A percentile compares a stretch with the other conserved stretches of the same genome.
Evolutionary conservation across 2,797 vertebrate genomes (phyloP).

Genomic region (Bovichtus variegatus): DNA sequence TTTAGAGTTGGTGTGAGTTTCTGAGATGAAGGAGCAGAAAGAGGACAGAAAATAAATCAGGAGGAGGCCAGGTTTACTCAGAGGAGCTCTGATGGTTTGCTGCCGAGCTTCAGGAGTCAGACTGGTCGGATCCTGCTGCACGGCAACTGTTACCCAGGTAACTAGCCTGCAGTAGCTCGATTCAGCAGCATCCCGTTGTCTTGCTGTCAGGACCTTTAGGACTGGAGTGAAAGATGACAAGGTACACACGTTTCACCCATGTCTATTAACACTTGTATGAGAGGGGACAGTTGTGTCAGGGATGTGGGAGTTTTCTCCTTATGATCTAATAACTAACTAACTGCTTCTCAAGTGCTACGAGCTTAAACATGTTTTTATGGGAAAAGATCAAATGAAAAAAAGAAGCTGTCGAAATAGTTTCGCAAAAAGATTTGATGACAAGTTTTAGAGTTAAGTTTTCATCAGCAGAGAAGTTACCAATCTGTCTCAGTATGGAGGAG

Average conservation of each 20-base stretch:
- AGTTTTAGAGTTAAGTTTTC: not conserved
- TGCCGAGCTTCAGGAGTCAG: conserved; percentile 79
- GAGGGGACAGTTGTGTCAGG: conserved; percentile 15
- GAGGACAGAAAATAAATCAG: conserved; percentile 42
- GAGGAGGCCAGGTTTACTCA: conserved; percentile 81
- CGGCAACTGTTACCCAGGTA: conserved; percentile 90
- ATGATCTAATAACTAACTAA: not conserved
- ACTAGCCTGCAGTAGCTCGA: conserved; percentile 81
- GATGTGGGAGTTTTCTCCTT: not conserved
- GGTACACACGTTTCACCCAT: conserved; percentile 64
- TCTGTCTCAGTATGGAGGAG: not conserved
- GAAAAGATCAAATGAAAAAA: conserved; percentile 1
- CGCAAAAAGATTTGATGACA: not conserved
- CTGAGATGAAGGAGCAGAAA: conserved; percentile 49
- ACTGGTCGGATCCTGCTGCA: conserved; percentile 78
- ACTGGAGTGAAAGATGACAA: conserved; percentile 84
- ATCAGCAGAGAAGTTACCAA: conserved; percentile 1
- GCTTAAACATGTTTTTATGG: not conserved
- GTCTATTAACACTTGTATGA: conserved; percentile 20
- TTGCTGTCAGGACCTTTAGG: conserved; percentile 82
- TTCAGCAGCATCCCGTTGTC: conserved; percentile 78
- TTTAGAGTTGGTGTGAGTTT: conserved; percentile 60
- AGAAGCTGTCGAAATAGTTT: not conserved
- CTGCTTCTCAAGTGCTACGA: not conserved
- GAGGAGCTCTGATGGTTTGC: conserved; percentile 69